These are phyloP conservation scores for Drosophila lowei DNA, from an alignment of 1,140 invertebrate species.

Conservation along the genomic window DNA sequence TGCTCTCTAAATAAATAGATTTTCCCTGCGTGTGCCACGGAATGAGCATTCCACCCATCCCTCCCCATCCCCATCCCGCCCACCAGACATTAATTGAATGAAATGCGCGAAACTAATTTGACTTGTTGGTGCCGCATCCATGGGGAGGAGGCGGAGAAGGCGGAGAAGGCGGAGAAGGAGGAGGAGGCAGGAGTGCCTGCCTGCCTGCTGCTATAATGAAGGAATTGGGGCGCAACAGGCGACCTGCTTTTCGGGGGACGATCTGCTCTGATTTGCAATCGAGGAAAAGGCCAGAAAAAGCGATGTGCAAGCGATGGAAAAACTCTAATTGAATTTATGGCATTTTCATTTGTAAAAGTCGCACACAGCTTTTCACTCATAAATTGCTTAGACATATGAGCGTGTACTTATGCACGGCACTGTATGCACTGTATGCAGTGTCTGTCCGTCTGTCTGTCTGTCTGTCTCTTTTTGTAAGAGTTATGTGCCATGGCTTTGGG, in stretches of 20 bases:
- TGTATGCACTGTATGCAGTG: too few relatives aligned
- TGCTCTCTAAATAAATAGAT: constrained; percentile 56
- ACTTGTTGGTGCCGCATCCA: constrained; percentile 37
- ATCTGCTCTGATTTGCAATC: constrained; percentile 70
- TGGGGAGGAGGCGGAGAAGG: background rate
- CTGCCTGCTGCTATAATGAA: constrained; percentile 14
- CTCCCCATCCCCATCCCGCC: background rate
- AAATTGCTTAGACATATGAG: constrained; percentile 67
- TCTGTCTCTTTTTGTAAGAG: constrained; percentile 26
- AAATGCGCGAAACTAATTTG: constrained; percentile 77
- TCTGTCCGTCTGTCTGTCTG: background rate
- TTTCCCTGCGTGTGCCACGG: constrained; percentile 38
- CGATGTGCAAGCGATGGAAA: constrained; percentile 2
- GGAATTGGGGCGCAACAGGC: constrained; percentile 65
- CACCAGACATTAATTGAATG: constrained; percentile 59
- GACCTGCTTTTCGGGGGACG: constrained; percentile 47
- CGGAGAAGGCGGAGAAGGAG: too few relatives aligned
- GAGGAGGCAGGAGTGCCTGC: constrained; percentile 11
- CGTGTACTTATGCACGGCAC: constrained; percentile 33
- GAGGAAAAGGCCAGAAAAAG: constrained; percentile 25
- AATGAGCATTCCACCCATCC: constrained; percentile 24
- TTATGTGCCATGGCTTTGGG: constrained; percentile 63
- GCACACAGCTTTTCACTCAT: constrained; percentile 68
- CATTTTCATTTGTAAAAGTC: constrained; percentile 70
- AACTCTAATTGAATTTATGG: constrained; percentile 77